These are phyloP conservation scores for Drosophila triauraria DNA, from an alignment of 1,140 invertebrate species.

Conservation along the genomic window DNA sequence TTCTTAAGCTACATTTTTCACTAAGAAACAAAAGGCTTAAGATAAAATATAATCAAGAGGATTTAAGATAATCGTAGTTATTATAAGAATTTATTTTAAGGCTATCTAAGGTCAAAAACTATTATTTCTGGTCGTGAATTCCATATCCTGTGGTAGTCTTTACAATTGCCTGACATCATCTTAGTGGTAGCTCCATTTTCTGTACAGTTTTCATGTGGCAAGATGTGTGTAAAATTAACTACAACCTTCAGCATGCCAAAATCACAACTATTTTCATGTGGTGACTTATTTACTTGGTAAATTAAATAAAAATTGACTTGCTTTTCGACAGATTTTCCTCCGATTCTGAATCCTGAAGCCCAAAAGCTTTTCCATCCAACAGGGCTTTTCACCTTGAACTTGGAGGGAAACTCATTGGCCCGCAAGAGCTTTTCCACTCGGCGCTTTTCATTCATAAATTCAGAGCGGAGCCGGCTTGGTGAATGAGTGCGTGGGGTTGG, in stretches of 20 bases:
- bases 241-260: not conserved
- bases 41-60: too few relatives aligned
- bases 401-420: constrained; percentile 17
- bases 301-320: too few relatives aligned
- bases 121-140: too few relatives aligned
- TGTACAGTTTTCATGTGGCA: not conserved
- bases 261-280: not conserved
- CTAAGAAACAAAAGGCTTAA: too few relatives aligned
- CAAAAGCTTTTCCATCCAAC: constrained; percentile 13
- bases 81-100: too few relatives aligned
- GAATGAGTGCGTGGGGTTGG: constrained; percentile 39
- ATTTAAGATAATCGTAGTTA: too few relatives aligned
- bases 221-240: not conserved
- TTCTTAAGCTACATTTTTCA: too few relatives aligned
- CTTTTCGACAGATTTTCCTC: not conserved
- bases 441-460: constrained; percentile 70
- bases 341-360: not conserved
- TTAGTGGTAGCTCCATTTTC: too few relatives aligned
- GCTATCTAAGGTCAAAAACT: too few relatives aligned
- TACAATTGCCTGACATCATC: too few relatives aligned
- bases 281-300: too few relatives aligned
- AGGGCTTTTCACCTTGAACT: constrained; percentile 70
- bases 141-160: too few relatives aligned
- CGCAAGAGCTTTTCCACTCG: constrained; percentile 10
- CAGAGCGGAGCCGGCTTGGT: constrained; percentile 46